Evolutionary conservation across 2,113 vertebrate genomes (phyloP), one percentile per base, ranked within the genome.

Genomic region (Clarias gariepinus): DNA sequence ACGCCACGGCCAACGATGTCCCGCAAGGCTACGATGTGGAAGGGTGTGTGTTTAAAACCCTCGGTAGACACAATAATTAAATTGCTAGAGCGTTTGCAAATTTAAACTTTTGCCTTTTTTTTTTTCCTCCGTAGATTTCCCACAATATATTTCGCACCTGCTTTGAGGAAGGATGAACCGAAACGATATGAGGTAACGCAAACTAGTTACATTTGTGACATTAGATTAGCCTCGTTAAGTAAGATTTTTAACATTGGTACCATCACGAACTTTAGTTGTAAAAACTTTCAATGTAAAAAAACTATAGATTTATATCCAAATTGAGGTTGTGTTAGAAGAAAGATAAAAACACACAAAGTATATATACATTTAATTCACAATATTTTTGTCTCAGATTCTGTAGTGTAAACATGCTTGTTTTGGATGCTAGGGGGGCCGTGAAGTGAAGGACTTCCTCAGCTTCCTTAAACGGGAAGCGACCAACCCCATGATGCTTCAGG

Each of bases 401-500:
- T n/a, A n/a, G 33, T 36, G 33, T 36, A 36, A 36, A 36, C 33
- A 36, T 36, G 33, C 33, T 36, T 36, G 33, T 36, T 36, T 36
- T 3, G 33, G 33, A 36, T 47, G 7, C 63, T 83, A 96, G 95
- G 94, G 94, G 0, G 82, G 41, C 3, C 93, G 94, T 5, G 94
- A 95, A 83, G 88, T 96, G 47, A 93, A 89, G 71, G 94, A 95
- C 86, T 93, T 95, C 82, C 86, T 96, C 58, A 91, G 78, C 78
- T 96, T 95, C 71, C 81, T 95, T 88, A 94, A 92, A 68, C 90
- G 89, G 0, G 93, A 95, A 83, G 82, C 90, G 0, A 89, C 88
- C 57, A 91, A 85, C n/a, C 47, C 77, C 5, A 60, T 89, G 30
- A 16, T 71, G 25, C 0, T 89, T 0, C 68, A 86, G 0, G 90